Percentiles rank a stretch among this genome's conserved stretches.
These are phyloP conservation scores for Arge pagana DNA, from an alignment of 2,888 invertebrate species.

Conservation along the genomic window DNA sequence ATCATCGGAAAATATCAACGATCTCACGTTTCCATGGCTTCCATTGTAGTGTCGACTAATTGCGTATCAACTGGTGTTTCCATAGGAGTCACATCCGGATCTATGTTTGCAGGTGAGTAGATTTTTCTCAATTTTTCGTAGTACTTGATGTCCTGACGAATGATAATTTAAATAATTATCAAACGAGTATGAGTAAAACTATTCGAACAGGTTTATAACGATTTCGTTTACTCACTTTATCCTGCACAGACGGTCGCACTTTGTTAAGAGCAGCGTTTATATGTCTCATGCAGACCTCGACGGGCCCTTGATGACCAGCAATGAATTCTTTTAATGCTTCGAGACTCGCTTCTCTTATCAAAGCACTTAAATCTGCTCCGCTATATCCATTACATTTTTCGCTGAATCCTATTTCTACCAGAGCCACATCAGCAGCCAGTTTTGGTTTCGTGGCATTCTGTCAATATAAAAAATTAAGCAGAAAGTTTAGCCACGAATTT, in stretches of 20 bases:
- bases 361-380: constrained; percentile 91
- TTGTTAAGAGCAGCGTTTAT: constrained; percentile 77
- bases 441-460: constrained; percentile 81
- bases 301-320: constrained; percentile 57
- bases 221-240: constrained; percentile 61
- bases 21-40: constrained; percentile 52
- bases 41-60: constrained; percentile 43
- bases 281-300: constrained; percentile 69
- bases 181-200: neutral
- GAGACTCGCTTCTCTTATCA: constrained; percentile 86
- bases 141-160: constrained; percentile 70
- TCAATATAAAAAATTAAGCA: neutral
- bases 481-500: neutral
- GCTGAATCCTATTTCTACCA: constrained; percentile 71
- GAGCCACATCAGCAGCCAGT: constrained; percentile 75
- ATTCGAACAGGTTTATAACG: neutral
- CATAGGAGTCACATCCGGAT: constrained; percentile 61
- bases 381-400: constrained; percentile 78
- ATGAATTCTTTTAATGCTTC: constrained; percentile 80
- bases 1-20: too few species aligned
- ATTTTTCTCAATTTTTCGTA: constrained; percentile 75
- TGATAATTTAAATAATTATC: constrained; percentile 22
- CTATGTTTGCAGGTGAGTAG: constrained; percentile 64
- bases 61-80: constrained; percentile 39
- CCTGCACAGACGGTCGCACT: constrained; percentile 85